Percentiles rank a stretch among this genome's conserved stretches.
Evolutionary conservation across 2,113 vertebrate genomes (phyloP).

Genomic region (Silurus glanis): DNA sequence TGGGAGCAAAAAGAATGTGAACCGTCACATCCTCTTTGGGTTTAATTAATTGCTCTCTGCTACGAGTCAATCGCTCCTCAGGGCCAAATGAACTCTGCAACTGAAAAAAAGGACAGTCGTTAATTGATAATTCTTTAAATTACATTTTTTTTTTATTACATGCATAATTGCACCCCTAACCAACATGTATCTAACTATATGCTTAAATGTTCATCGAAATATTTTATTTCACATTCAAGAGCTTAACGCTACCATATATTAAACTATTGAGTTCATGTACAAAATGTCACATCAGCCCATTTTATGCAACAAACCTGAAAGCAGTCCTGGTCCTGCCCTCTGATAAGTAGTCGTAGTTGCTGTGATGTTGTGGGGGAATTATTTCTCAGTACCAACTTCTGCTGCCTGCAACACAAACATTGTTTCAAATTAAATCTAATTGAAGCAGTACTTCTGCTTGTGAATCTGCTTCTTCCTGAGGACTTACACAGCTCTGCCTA

Average conservation of each 20-base stretch:
- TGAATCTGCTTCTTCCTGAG: neutral
- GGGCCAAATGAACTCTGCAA: slow-evolving; percentile 88
- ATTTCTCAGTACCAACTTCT: slow-evolving; percentile 89
- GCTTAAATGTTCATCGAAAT: neutral
- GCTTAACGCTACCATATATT: neutral
- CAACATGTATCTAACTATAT: neutral
- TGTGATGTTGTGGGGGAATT: slow-evolving; percentile 77
- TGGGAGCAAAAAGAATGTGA: slow-evolving; percentile 87
- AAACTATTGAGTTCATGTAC: neutral
- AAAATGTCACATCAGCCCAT: neutral
- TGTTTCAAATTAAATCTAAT: neutral
- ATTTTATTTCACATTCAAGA: neutral
- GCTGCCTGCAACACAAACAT: slow-evolving; percentile 73
- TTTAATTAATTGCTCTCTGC: slow-evolving; percentile 83
- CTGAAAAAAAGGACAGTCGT: slow-evolving; percentile 61
- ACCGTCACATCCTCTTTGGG: slow-evolving; percentile 85
- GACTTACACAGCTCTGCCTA: slow-evolving; percentile 89
- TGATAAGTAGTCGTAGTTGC: slow-evolving; percentile 85
- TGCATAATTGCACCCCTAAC: neutral
- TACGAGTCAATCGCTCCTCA: slow-evolving; percentile 83
- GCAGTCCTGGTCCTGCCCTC: slow-evolving; percentile 94
- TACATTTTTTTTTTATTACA: too few species aligned
- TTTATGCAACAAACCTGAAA: slow-evolving; percentile 81
- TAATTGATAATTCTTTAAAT: neutral
- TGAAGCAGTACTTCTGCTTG: neutral